These are phyloP conservation scores for Bombus sylvicola DNA, from an alignment of 1,140 invertebrate genomes.

Conservation along the genomic window DNA sequence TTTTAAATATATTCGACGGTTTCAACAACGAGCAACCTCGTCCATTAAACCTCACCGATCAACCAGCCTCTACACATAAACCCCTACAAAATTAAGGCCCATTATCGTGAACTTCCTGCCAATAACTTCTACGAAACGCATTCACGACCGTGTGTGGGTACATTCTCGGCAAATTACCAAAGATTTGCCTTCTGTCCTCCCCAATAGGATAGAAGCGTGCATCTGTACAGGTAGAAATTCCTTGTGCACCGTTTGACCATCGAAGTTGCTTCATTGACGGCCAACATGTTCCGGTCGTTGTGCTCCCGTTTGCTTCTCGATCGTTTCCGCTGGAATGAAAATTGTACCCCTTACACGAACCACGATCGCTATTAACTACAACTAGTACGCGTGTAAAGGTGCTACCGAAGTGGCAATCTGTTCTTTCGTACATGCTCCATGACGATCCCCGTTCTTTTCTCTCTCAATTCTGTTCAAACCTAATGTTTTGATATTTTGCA, in stretches of 20 bases:
- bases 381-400: constrained; percentile 30
- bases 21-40: too few relatives aligned
- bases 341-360: constrained; percentile 63
- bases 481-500: neutral
- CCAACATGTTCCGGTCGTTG: constrained; percentile 38
- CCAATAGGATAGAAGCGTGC: neutral
- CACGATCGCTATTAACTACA: constrained; percentile 64
- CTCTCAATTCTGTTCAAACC: neutral
- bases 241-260: neutral
- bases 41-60: too few relatives aligned
- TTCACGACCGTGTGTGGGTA: neutral
- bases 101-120: constrained; percentile 17
- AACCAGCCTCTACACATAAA: too few relatives aligned
- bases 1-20: too few relatives aligned
- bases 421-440: neutral
- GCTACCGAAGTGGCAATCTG: constrained; percentile 28
- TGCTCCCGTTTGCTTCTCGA: constrained; percentile 40
- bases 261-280: constrained; percentile 33
- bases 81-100: neutral
- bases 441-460: neutral
- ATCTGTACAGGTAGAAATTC: neutral
- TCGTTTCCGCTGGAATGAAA: constrained; percentile 74
- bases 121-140: constrained; percentile 20
- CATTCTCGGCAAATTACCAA: constrained; percentile 23
- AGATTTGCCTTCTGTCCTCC: constrained; percentile 1